Conservation (phyloP, 2,113 vertebrate species). For the Alligator sinensis region DNA sequence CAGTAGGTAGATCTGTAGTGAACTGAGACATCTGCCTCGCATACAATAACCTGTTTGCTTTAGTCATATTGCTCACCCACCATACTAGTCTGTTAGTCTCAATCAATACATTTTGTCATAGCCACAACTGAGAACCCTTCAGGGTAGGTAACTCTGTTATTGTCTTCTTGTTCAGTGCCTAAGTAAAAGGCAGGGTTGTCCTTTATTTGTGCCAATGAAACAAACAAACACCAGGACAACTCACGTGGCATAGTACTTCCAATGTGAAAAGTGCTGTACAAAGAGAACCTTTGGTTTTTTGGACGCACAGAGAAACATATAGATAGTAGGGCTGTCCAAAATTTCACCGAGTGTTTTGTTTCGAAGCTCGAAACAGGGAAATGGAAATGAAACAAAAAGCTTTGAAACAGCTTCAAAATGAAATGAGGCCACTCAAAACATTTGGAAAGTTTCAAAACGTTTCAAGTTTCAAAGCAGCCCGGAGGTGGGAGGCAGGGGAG, state of each 20-base stretch:
- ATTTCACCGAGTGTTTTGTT: no score
- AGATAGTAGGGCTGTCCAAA: no score
- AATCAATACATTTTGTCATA: neutral
- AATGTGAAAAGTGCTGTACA: neutral
- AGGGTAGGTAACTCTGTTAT: neutral
- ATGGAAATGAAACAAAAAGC: no score
- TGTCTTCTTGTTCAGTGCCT: neutral
- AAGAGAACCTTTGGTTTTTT: neutral
- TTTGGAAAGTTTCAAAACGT: no score
- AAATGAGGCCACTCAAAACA: no score
- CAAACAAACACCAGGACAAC: neutral
- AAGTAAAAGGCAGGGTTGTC: neutral
- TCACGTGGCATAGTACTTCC: fast-evolving
- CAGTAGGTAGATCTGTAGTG: neutral
- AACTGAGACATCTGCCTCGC: neutral
- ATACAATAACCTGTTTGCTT: neutral
- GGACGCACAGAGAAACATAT: no score
- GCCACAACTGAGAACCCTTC: neutral
- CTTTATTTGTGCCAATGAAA: no score
- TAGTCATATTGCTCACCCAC: neutral
- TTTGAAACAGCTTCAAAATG: no score
- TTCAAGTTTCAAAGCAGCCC: no score
- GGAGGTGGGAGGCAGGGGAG: no score
- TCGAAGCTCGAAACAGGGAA: no score
- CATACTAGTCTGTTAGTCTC: neutral